A percentile compares a stretch with the other conserved stretches of the same genome.
These are phyloP conservation scores for Mormyrus proboscirostris DNA, from an alignment of 2,797 vertebrate genomes.

Conservation along the genomic window DNA sequence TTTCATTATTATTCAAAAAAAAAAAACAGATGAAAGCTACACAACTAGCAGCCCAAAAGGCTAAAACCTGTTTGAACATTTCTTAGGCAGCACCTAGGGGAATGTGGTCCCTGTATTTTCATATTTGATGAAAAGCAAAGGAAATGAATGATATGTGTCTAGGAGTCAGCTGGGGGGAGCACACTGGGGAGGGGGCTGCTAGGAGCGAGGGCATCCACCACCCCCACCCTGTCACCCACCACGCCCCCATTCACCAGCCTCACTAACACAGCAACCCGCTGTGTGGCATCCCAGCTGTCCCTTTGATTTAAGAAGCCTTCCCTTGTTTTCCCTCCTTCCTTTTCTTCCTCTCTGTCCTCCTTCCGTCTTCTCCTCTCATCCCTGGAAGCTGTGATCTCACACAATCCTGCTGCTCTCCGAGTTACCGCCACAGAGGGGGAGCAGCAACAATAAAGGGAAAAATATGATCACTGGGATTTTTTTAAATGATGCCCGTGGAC, in stretches of 20 bases:
- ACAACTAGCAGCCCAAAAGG: background rate
- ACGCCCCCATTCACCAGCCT: conserved; percentile 11
- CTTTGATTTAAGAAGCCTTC: conserved; percentile 48
- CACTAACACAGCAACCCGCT: conserved; percentile 34
- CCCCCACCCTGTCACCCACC: background rate
- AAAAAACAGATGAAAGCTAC: background rate
- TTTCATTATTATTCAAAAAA: background rate
- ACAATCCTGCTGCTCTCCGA: conserved; percentile 44
- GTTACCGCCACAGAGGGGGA: conserved; percentile 39
- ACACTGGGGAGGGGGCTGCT: background rate
- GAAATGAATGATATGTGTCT: conserved; percentile 34
- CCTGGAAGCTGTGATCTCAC: conserved; percentile 54
- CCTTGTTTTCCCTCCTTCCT: conserved; percentile 31
- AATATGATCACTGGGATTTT: conserved; percentile 49
- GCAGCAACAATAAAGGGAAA: conserved; percentile 52
- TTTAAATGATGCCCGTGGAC: conserved; percentile 56
- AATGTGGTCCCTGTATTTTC: conserved; percentile 40
- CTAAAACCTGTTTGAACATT: background rate
- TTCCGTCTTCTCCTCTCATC: conserved; percentile 50
- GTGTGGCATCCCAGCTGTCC: conserved; percentile 43
- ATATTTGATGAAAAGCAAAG: conserved; percentile 49
- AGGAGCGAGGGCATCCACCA: background rate
- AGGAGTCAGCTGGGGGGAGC: background rate
- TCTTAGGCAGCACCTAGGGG: conserved; percentile 1
- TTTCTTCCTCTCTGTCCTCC: background rate